Evolutionary conservation across 2,888 invertebrate species (phyloP), one percentile per base, ranked within the genome.

Genomic region (Plusia festucae): DNA sequence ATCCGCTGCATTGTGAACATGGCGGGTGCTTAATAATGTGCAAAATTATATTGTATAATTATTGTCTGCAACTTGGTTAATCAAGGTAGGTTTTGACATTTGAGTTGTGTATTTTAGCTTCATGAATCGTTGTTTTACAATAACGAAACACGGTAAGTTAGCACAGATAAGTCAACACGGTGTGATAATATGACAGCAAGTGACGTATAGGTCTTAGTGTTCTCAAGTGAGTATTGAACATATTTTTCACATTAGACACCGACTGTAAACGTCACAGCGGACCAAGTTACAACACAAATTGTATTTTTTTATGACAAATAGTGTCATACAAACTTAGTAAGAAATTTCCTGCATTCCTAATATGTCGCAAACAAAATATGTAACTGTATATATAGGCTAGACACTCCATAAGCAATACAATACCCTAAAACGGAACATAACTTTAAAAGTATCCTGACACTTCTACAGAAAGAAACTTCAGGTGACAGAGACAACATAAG

Each of bases 1-100:
- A 34, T 13, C 5, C 27, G 30, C 9, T 30, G 30, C 8, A 9
- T 9, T 30, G 9, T 30, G 30, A 30, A 30, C 9, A 30, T 30
- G 30, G 9, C 9, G 2, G 30, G 30, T 30, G 30, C 30, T 9
- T 30, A 30, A 30, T 30, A 30, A 30, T 30, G 30, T 9, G 30
- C 30, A 9, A 30, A 30, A 30, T 30, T 3, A 13, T 4, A 34
- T 34, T 34, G 2, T 34, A 13, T 15, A 34, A 13, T 34, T 34
- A 34, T 34, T 34, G 34, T 34, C 13, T 13, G 13, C 34, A 34
- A 34, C 30, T 30, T 30, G 15, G 34, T 34, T 5, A 34, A n/a
- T n/a, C n/a, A 40, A n/a, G 40, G n/a, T 15, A 40, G n/a, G 40
- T 40, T 40, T 40, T n/a, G n/a, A 40, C n/a, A 40, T n/a, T 34